Evolutionary conservation across 2,888 invertebrate genomes (phyloP), one percentile per base, ranked within the genome.

Genomic region (Amiota mariae): DNA sequence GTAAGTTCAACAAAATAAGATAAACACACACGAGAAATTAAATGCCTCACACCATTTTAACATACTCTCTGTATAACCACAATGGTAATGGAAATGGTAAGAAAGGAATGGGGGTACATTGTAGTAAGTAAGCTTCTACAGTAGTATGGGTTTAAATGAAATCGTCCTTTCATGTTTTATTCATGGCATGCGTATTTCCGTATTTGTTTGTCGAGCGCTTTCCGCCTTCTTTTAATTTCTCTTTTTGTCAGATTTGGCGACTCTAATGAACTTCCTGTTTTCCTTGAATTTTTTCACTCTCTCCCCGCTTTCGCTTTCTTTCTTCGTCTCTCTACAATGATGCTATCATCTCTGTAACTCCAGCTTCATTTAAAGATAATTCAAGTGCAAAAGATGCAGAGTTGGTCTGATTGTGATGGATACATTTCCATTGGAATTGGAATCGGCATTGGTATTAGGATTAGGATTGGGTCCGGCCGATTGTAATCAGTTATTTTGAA

Each of bases 211-310:
- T 24, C 15, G 46, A 20, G 0, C 70, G 36, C 49, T 46, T 67
- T 47, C 48, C 56, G 49, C 13, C 24, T 54, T 54, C 51, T 68
- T 54, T 54, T 54, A 66, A 66, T 68, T 68, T 68, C 67, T 54
- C 54, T 68, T 68, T 68, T 56, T 64, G 78, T 79, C 73, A 82
- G 84, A 77, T 83, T 78, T 83, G 84, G 79, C 80, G 82, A 83
- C 81, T 81, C 85, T 83, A 83, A 85, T 83, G 83, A 83, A 85
- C 85, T 82, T 83, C 82, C 83, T 85, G 85, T 79, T 24, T 75
- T 75, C 8, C 36, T 36, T 36, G 36, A 36, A 72, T 54, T 64
- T 51, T 67, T 36, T 36, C 8, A 36, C 36, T 36, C 36, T 36
- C 36, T 36, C 36, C 36, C 36, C 36, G 4, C 36, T 4, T 36